These are phyloP conservation scores for Mesorhabditis spiculigera DNA, from an alignment of 2,888 invertebrate genomes.

Conservation along the genomic window DNA sequence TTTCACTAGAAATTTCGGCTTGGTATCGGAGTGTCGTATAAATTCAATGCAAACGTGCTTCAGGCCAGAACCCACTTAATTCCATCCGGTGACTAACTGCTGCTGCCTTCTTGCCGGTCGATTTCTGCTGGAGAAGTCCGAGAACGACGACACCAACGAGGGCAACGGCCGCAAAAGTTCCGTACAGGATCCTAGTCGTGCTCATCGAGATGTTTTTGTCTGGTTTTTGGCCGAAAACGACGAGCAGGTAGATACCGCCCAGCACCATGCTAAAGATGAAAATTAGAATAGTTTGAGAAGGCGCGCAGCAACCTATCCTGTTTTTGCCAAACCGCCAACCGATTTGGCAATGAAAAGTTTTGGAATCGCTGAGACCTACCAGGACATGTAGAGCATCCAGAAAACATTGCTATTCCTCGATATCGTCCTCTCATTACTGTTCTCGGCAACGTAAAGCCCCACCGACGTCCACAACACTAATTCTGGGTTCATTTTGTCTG, in stretches of 20 bases:
- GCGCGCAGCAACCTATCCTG: no score
- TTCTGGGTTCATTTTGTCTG: neutral
- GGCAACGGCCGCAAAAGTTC: neutral
- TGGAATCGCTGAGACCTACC: no score
- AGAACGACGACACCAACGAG: neutral
- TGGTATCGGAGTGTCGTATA: no score
- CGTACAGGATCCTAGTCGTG: neutral
- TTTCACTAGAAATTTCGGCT: neutral
- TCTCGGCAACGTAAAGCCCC: neutral
- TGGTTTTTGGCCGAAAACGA: conserved; percentile 69
- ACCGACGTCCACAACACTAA: neutral
- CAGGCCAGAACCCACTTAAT: neutral
- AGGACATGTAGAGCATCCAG: neutral
- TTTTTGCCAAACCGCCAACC: no score
- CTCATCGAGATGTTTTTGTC: neutral
- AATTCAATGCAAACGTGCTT: neutral
- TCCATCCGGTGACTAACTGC: neutral
- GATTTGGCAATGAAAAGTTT: no score
- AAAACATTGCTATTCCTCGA: neutral
- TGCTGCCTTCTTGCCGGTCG: neutral
- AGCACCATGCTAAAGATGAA: conserved; percentile 75
- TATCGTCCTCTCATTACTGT: conserved; percentile 2
- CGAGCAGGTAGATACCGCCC: conserved; percentile 90
- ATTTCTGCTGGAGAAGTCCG: neutral
- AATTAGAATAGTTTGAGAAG: neutral